Evolutionary conservation across 2,888 invertebrate species (phyloP), one percentile per base, ranked within the genome.

Genomic region (Melangyna quadrimaculata): DNA sequence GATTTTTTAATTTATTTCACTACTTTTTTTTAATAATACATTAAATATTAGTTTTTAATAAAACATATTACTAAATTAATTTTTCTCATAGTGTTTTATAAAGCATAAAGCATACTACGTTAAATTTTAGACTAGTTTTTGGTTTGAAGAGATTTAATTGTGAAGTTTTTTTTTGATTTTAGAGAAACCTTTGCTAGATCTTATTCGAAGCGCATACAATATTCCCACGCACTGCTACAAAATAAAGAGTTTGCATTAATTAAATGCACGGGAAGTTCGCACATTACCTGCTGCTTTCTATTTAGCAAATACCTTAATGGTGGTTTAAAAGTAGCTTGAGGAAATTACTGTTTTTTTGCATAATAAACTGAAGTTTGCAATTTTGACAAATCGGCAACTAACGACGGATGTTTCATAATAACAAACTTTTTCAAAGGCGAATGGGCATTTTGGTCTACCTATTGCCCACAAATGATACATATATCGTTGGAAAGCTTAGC

Each of bases 181-280:
- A 59, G 35, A 22, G 22, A 59, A 35, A 35, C 59, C 35, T 37
- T 37, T 22, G 19, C 37, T 14, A 3, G 22, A 51, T 14, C 14
- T 24, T 24, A 10, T 48, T 48, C 2, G 12, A 12, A 19, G 27
- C 27, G 19, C 35, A 35, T 12, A 19, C 19, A 57, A 32, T 22
- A 37, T 14, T 40, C 61, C 40, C 61, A 61, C 61, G 24, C 24
- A 40, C 9, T 61, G n/a, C 40, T 40, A 27, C 37, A 40, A 61
- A 61, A 40, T 27, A n/a, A 37, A 61, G 3, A 24, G 37, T 27
- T 40, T 40, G 40, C 40, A 61, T 61, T 40, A 61, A 61, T 61
- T 40, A 40, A 61, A n/a, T 61, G 40, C 24, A 27, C 24, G 40
- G 9, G 40, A 40, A 27, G n/a, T 59, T 37, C 22, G 4, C 35